Evolutionary conservation across 2,113 vertebrate genomes (phyloP).

Genomic region (Chaetodon auriga): DNA sequence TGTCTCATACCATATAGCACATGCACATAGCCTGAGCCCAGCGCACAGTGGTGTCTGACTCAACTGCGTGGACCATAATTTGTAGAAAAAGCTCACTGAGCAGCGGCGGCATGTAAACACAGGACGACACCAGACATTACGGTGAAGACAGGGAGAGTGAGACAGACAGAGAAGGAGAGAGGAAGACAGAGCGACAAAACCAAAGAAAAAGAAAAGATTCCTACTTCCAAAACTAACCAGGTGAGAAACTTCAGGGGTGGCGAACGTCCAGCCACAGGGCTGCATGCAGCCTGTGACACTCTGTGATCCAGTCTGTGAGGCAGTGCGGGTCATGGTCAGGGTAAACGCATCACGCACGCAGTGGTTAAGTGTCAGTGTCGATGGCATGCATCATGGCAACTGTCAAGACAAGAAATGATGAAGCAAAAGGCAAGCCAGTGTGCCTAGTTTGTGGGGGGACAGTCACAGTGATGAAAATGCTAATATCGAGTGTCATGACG

Average conservation of each 20-base stretch:
- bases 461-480: no score
- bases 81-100: conserved; percentile 40
- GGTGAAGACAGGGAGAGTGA: background rate
- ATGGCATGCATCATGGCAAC: no score
- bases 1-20: conserved; percentile 16
- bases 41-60: conserved; percentile 47
- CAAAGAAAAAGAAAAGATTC: conserved; percentile 1
- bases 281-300: no score
- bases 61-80: conserved; percentile 39
- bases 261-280: no score
- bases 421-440: no score
- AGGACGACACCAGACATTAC: conserved; percentile 11
- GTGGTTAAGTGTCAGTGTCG: no score
- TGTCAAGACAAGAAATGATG: no score
- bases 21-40: conserved; percentile 30
- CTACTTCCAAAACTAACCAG: background rate
- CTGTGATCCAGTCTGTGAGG: no score
- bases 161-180: background rate
- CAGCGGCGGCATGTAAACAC: conserved; percentile 44
- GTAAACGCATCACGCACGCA: no score
- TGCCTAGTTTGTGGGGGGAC: no score
- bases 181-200: conserved; percentile 4
- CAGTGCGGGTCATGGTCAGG: no score
- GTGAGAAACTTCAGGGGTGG: background rate
- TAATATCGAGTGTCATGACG: no score